A percentile compares a stretch with the other conserved stretches of the same genome.
Conservation (phyloP, 1,140 invertebrate genomes). For the Wiebesia pumilae region DNA sequence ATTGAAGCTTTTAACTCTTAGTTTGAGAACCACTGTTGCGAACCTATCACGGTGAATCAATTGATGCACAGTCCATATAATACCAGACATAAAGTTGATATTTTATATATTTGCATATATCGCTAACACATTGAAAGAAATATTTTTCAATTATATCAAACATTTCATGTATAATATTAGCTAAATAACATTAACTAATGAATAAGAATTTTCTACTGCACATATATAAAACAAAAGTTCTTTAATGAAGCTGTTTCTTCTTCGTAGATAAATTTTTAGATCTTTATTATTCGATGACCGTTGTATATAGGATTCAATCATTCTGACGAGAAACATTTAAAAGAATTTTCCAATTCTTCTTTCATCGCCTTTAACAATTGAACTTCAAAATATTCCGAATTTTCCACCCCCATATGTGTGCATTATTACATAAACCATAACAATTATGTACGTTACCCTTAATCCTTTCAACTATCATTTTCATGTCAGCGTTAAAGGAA, state of each 20-base stretch:
- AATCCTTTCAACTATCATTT: slow-evolving; percentile 15
- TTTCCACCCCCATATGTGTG: neutral
- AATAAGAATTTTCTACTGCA: neutral
- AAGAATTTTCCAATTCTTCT: neutral
- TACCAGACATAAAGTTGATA: neutral
- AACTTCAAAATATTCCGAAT: neutral
- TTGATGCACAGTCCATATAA: neutral
- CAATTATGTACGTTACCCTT: neutral
- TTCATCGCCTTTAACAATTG: neutral
- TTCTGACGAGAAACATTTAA: neutral
- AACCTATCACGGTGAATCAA: neutral
- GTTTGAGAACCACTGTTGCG: neutral
- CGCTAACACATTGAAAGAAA: neutral
- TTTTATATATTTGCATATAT: no score
- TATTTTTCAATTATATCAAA: neutral
- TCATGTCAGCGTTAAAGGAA: neutral
- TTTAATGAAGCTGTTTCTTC: neutral
- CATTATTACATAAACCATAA: neutral
- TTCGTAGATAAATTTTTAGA: neutral
- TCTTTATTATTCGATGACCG: neutral
- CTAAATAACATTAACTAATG: neutral
- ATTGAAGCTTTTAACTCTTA: neutral
- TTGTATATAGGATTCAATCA: neutral
- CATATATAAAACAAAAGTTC: neutral
- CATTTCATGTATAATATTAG: neutral